These are phyloP conservation scores for Coptodon bakossiorum DNA, from an alignment of 2,113 vertebrate species.

Conservation along the genomic window DNA sequence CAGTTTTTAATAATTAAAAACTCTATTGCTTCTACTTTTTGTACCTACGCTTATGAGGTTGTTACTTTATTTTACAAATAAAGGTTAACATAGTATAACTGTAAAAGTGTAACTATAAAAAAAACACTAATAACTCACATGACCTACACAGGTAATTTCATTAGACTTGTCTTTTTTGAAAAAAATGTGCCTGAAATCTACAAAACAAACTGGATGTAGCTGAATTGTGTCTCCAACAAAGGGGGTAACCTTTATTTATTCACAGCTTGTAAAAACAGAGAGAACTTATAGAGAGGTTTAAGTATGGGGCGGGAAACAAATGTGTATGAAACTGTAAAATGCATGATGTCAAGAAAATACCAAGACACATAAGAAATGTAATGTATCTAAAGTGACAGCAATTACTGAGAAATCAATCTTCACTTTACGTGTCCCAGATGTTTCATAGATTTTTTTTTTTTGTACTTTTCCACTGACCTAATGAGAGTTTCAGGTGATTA, in stretches of 20 bases:
- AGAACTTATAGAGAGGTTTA: not conserved
- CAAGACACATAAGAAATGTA: not conserved
- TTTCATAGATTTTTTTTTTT: not conserved
- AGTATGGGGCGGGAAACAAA: not conserved
- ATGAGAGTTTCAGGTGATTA: not conserved
- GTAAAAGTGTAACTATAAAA: not conserved
- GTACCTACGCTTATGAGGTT: not conserved
- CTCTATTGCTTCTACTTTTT: not conserved
- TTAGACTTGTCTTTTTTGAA: not conserved
- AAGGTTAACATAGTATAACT: not conserved
- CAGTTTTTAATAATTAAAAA: not conserved
- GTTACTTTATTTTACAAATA: not conserved
- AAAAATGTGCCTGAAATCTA: not conserved
- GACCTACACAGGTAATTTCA: not conserved
- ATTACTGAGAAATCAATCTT: not conserved
- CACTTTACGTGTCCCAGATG: not conserved
- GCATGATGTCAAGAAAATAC: not conserved
- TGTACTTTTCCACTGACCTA: slow-evolving; percentile 2
- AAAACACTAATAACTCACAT: not conserved
- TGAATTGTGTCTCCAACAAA: not conserved
- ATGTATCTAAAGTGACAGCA: not conserved
- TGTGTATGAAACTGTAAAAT: not conserved
- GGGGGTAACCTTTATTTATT: not conserved
- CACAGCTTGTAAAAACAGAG: not conserved
- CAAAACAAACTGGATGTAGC: not conserved